Percentiles rank a stretch among this genome's conserved stretches.
phyloP scores from a whole-genome alignment of 64 coral and sea anemone species.

The Porites australiensis region DNA sequence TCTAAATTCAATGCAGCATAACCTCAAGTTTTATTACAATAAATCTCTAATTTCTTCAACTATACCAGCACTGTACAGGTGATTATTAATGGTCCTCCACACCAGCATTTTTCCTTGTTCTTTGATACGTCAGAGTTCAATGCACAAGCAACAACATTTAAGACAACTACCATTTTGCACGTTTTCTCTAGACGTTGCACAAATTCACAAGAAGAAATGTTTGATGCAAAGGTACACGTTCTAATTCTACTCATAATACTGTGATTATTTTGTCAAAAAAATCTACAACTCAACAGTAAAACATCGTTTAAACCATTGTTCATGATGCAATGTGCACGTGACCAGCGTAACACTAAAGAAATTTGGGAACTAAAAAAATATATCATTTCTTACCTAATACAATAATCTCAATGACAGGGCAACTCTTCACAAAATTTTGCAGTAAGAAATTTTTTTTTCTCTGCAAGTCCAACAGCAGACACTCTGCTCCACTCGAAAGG shows the following conservation, averaged over 20 bases:
- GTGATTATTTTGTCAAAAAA: not conserved
- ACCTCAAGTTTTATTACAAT: not conserved
- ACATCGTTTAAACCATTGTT: not conserved
- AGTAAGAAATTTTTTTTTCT: no score
- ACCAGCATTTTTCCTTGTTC: not conserved
- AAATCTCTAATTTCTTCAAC: not conserved
- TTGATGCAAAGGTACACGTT: not conserved
- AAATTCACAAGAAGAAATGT: no score
- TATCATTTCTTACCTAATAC: no score
- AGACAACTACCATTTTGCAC: no score
- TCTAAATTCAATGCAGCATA: not conserved
- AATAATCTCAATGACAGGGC: no score
- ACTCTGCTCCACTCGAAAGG: no score
- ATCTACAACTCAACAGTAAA: not conserved
- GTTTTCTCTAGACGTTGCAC: not conserved
- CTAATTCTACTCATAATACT: not conserved
- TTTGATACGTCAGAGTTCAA: no score
- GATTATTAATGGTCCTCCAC: not conserved
- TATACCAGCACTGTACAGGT: conserved; percentile 1
- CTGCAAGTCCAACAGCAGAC: no score
- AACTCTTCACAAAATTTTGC: no score
- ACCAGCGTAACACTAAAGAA: conserved; percentile 5
- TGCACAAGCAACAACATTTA: no score
- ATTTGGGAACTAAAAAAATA: not conserved
- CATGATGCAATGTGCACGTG: not conserved